These are phyloP conservation scores for Liposcelis brunnea DNA, from an alignment of 2,888 invertebrate species.

Conservation along the genomic window DNA sequence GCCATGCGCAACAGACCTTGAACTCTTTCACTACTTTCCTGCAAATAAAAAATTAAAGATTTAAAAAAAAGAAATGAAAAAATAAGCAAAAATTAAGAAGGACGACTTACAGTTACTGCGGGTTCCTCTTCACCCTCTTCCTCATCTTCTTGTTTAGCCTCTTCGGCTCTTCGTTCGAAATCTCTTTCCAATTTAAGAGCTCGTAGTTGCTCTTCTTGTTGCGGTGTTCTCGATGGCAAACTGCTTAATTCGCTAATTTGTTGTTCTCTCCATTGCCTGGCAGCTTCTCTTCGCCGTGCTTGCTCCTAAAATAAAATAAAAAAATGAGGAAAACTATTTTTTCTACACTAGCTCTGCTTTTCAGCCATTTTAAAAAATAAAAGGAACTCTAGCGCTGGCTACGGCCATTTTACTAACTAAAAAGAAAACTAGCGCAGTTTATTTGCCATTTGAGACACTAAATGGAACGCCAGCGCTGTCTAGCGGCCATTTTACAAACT, in stretches of 20 bases:
- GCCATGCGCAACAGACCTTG: constrained; percentile 35
- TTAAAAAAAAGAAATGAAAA: neutral
- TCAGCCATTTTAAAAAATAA: too few relatives aligned
- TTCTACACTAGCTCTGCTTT: constrained; percentile 6
- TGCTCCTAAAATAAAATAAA: constrained; percentile 31
- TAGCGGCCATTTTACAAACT: too few relatives aligned
- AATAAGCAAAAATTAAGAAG: neutral
- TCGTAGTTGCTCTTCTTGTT: constrained; percentile 74
- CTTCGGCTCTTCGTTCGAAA: constrained; percentile 79
- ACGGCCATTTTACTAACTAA: too few relatives aligned
- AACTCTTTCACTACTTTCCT: constrained; percentile 25
- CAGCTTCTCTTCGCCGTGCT: constrained; percentile 55
- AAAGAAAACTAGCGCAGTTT: too few relatives aligned
- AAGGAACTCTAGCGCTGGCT: too few relatives aligned
- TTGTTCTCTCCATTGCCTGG: constrained; percentile 64
- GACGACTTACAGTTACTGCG: constrained; percentile 15
- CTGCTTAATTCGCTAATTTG: constrained; percentile 66
- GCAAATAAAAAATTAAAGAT: constrained; percentile 6
- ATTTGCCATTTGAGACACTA: too few relatives aligned
- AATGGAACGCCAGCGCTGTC: too few relatives aligned
- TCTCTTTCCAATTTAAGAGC: constrained; percentile 85
- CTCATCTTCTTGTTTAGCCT: constrained; percentile 50
- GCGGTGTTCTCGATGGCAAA: constrained; percentile 47
- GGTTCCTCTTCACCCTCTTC: constrained; percentile 47
- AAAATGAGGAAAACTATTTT: constrained; percentile 8